Conservation (phyloP, 2,888 invertebrate species). For the Eupithecia centaureata region DNA sequence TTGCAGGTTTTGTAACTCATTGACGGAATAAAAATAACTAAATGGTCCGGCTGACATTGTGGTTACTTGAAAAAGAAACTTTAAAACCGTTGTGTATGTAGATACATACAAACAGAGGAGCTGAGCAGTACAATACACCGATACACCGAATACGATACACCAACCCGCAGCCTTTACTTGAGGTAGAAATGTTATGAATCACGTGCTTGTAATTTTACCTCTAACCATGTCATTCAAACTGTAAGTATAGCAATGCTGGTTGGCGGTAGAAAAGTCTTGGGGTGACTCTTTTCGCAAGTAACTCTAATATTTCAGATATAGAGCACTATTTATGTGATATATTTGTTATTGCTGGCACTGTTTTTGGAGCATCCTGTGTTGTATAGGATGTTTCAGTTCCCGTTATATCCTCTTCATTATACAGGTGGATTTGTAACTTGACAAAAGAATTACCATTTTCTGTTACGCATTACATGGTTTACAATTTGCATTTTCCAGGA, state of each 20-base stretch:
- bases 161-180: background rate
- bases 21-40: background rate
- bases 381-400: background rate
- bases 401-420: background rate
- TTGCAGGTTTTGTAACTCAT: background rate
- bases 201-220: background rate
- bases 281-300: background rate
- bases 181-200: background rate
- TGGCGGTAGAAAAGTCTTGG: background rate
- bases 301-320: background rate
- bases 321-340: background rate
- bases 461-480: background rate
- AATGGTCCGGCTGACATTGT: background rate
- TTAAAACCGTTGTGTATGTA: too few relatives aligned
- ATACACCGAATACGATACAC: too few relatives aligned
- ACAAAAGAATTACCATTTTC: conserved; percentile 11
- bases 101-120: background rate
- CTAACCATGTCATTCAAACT: background rate
- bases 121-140: too few relatives aligned
- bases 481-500: background rate
- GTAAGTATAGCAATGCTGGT: background rate
- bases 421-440: background rate
- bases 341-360: too few relatives aligned
- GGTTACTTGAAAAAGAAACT: background rate
- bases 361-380: background rate